Conservation (phyloP, 2,797 vertebrate genomes). For the Parotocinclus haroldoi region DNA sequence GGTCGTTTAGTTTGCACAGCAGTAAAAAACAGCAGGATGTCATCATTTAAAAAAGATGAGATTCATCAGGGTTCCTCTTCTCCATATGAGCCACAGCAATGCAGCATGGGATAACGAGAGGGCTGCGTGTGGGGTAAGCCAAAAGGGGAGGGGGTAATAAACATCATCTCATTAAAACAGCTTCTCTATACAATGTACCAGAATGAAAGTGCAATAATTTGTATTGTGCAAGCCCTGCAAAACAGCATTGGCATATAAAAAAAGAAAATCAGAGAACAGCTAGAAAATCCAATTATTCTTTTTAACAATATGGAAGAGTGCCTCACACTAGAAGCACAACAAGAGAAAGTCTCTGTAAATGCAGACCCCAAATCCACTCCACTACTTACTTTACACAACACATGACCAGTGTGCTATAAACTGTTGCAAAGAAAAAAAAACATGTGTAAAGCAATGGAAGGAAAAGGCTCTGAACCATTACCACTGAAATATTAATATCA, state of each 20-base stretch:
- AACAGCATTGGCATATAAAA: background rate
- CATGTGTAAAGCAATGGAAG: conserved; percentile 1
- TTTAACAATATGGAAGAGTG: conserved; percentile 18
- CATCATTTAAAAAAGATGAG: conserved; percentile 43
- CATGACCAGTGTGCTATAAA: conserved; percentile 11
- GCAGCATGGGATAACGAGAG: conserved; percentile 18
- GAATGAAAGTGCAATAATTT: conserved; percentile 20
- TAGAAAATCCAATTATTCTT: background rate
- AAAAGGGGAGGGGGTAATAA: conserved; percentile 35
- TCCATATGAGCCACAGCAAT: conserved; percentile 36
- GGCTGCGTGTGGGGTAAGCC: conserved; percentile 10
- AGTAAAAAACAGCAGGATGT: conserved; percentile 32
- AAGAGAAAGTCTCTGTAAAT: conserved; percentile 19
- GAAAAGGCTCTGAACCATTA: background rate
- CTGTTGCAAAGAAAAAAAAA: background rate
- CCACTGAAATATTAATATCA: background rate
- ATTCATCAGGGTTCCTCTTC: conserved; percentile 42
- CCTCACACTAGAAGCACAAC: conserved; percentile 22
- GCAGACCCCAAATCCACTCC: conserved; percentile 17
- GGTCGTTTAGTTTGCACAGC: conserved; percentile 17
- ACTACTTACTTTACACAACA: conserved; percentile 8
- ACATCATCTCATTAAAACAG: conserved; percentile 45
- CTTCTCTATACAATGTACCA: conserved; percentile 21
- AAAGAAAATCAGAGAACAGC: conserved; percentile 12
- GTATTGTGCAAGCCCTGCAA: conserved; percentile 5